Percentiles rank a stretch among this genome's conserved stretches.
phyloP scores from a whole-genome alignment of 2,113 vertebrate genomes.

The Columba janthina region DNA sequence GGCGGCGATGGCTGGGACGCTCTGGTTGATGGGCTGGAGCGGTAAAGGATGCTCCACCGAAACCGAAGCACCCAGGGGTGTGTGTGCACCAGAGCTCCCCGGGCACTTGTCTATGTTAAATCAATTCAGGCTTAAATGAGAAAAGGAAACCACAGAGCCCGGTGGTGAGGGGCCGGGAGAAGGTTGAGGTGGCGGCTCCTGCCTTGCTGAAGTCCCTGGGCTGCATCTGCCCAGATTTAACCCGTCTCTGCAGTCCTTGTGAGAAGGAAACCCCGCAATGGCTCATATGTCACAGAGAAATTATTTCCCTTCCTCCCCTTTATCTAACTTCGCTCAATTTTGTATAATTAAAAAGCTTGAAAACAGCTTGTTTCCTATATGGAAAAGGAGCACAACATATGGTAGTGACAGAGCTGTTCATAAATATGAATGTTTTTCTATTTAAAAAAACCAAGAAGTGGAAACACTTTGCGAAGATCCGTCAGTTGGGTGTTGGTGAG shows the following conservation, averaged over 20 bases:
- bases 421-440: neutral
- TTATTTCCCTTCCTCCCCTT: neutral
- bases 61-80: neutral
- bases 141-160: neutral
- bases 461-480: neutral
- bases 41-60: neutral
- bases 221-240: neutral
- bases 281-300: neutral
- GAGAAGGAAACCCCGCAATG: neutral
- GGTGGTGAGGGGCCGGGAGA: neutral
- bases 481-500: neutral
- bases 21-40: neutral
- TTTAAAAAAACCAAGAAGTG: neutral
- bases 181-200: neutral
- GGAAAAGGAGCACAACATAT: neutral
- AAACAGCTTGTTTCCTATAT: neutral
- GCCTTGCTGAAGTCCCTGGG: neutral
- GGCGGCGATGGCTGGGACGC: neutral
- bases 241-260: accelerated
- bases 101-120: accelerated
- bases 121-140: neutral
- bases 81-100: accelerated
- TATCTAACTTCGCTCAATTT: neutral
- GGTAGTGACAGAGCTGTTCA: neutral
- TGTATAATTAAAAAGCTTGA: conserved; percentile 14